These are phyloP conservation scores for Patiria pectinifera DNA, from an alignment of 53 echinoderm and acorn worm species.

Conservation along the genomic window DNA sequence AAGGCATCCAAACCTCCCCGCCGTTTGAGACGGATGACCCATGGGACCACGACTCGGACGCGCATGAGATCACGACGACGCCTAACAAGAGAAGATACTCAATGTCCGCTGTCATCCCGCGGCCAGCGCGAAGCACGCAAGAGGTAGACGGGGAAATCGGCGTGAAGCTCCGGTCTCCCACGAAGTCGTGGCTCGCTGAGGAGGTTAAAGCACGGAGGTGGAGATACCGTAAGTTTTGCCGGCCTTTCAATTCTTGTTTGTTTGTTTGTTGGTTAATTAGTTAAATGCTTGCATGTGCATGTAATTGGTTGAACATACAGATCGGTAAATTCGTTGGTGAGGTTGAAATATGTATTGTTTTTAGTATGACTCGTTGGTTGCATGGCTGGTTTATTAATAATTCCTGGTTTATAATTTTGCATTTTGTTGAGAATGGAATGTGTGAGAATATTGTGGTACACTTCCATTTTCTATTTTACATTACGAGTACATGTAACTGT, in stretches of 20 bases:
- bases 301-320: not conserved
- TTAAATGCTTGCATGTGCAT: not conserved
- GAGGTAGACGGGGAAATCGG: conserved; percentile 4
- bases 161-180: conserved; percentile 38
- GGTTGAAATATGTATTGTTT: no score
- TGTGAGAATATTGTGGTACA: no score
- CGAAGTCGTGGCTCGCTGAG: conserved; percentile 45
- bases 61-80: not conserved
- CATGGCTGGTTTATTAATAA: no score
- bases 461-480: no score
- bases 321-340: no score
- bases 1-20: conserved; percentile 58
- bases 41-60: conserved; percentile 3
- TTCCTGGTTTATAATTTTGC: no score
- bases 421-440: no score
- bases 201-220: conserved; percentile 51
- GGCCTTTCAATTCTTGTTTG: not conserved
- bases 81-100: conserved; percentile 39
- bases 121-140: not conserved
- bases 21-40: conserved; percentile 55
- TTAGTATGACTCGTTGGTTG: no score
- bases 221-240: conserved; percentile 48
- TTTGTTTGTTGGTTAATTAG: not conserved
- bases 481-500: no score
- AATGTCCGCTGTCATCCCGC: conserved; percentile 23